A percentile compares a stretch with the other conserved stretches of the same genome.
Conservation (phyloP, 2,888 invertebrate species). For the Eilema sororculum region DNA sequence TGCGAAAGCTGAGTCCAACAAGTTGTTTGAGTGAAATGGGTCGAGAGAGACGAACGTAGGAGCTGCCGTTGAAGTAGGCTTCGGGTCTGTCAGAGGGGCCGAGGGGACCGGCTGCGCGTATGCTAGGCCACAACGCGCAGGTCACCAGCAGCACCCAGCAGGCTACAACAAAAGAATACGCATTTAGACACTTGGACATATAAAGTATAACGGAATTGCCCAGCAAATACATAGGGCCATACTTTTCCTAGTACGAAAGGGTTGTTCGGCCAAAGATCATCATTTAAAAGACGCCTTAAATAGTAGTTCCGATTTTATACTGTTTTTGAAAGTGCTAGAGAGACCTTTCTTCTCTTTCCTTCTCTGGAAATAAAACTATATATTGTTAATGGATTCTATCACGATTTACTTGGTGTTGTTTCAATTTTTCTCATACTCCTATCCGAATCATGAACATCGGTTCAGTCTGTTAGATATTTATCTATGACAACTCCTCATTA, state of each 20-base stretch:
- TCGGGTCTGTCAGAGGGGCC: slow-evolving; percentile 90
- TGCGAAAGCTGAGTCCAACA: slow-evolving; percentile 93
- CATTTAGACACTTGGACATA: not conserved
- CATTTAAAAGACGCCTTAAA: too few relatives aligned
- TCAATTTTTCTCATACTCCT: too few relatives aligned
- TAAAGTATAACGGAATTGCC: not conserved
- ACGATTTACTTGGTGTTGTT: too few relatives aligned
- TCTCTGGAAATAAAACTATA: too few relatives aligned
- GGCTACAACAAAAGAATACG: slow-evolving; percentile 54
- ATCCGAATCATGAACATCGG: too few relatives aligned
- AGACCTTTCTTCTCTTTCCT: too few relatives aligned
- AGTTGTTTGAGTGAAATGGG: slow-evolving; percentile 93
- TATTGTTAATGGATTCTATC: too few relatives aligned
- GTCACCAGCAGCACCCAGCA: slow-evolving; percentile 53
- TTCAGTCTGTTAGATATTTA: too few relatives aligned
- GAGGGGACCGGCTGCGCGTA: slow-evolving; percentile 67
- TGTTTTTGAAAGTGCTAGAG: too few relatives aligned
- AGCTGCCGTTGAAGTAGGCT: slow-evolving; percentile 94
- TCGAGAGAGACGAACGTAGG: slow-evolving; percentile 90
- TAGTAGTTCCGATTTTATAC: too few relatives aligned
- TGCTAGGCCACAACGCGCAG: slow-evolving; percentile 52
- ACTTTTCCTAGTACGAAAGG: not conserved
- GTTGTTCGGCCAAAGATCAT: too few relatives aligned
- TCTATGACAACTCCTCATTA: not conserved
- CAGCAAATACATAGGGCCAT: not conserved